phyloP scores from a whole-genome alignment of 2,888 invertebrate species.

The Reticulitermes lucifugus region DNA sequence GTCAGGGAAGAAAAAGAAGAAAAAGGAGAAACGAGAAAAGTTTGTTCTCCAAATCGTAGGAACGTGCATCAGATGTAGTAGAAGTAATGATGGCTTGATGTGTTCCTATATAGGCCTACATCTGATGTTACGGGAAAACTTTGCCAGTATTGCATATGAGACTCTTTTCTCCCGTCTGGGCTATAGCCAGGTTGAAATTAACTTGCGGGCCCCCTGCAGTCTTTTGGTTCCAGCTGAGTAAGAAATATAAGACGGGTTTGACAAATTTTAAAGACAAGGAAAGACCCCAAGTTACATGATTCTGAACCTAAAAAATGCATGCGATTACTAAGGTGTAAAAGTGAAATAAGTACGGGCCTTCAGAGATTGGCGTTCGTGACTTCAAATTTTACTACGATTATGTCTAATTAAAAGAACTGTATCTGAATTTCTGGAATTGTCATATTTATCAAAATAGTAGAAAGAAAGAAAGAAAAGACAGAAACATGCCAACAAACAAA shows the following conservation, averaged over 20 bases:
- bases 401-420: too few species aligned
- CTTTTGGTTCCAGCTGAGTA: neutral
- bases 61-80: constrained; percentile 30
- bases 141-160: constrained; percentile 18
- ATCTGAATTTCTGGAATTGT: too few species aligned
- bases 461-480: too few species aligned
- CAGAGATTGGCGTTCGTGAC: too few species aligned
- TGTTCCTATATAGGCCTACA: neutral
- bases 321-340: too few species aligned
- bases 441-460: too few species aligned
- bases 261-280: too few species aligned
- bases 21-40: constrained; percentile 36
- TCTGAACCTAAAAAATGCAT: too few species aligned
- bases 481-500: too few species aligned
- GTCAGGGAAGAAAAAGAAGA: constrained; percentile 5
- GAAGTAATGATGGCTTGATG: neutral
- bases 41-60: constrained; percentile 37
- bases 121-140: constrained; percentile 14
- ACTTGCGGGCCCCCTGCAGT: neutral
- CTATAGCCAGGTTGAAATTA: constrained; percentile 23
- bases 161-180: neutral
- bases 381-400: too few species aligned
- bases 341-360: too few species aligned
- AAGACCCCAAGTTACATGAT: too few species aligned
- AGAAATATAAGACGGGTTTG: neutral